These are phyloP conservation scores for Darevskia mixta DNA, from an alignment of 2,797 vertebrate species.

Conservation along the genomic window DNA sequence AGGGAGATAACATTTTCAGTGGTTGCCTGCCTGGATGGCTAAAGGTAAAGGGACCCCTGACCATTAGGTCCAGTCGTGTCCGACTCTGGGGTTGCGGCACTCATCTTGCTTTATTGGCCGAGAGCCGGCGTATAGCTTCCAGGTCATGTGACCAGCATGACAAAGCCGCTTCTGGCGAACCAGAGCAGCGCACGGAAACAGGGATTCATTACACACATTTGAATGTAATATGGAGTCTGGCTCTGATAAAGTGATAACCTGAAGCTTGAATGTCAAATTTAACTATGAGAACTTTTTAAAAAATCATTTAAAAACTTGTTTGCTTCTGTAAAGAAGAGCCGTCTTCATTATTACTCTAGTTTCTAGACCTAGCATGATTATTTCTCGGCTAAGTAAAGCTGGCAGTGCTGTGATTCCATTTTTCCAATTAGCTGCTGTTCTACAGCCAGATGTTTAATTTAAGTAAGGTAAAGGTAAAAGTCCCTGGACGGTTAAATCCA, in stretches of 20 bases:
- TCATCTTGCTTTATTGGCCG: no score
- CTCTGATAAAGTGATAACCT: neutral
- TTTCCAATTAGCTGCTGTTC: neutral
- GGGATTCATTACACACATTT: neutral
- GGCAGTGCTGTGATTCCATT: neutral
- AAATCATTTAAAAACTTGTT: neutral
- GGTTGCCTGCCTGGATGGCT: neutral
- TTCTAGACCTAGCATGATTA: neutral
- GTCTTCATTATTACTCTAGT: neutral
- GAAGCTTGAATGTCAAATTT: constrained; percentile 1
- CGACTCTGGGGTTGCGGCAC: no score
- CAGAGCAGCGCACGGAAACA: no score
- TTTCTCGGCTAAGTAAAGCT: neutral
- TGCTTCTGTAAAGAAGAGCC: neutral
- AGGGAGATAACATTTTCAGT: neutral
- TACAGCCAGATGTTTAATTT: neutral
- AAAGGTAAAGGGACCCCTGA: no score
- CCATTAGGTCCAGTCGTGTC: no score
- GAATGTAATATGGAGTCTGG: neutral
- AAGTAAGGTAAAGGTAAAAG: no score
- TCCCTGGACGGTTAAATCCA: no score
- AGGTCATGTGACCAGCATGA: no score
- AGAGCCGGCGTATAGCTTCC: no score
- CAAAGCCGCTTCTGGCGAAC: no score
- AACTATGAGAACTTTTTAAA: neutral